Percentiles rank a stretch among this genome's conserved stretches.
Evolutionary conservation across 2,113 vertebrate genomes (phyloP).

Genomic region (Chiloscyllium plagiosum): DNA sequence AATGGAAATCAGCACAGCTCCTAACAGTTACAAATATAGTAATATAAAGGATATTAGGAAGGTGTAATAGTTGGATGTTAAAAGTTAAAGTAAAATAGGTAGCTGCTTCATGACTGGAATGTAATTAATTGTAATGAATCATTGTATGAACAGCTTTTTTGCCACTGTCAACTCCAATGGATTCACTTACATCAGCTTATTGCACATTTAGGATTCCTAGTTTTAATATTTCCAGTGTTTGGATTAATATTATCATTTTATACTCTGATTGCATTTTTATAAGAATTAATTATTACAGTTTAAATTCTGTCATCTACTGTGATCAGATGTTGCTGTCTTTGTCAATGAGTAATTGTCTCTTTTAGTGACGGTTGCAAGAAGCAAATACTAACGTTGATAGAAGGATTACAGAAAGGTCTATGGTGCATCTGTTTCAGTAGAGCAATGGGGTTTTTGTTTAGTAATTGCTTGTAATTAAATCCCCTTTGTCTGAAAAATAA

Average conservation of each 20-base stretch:
- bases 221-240: not conserved
- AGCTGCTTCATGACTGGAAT: not conserved
- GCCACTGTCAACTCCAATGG: not conserved
- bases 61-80: not conserved
- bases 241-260: not conserved
- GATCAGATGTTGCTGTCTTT: not conserved
- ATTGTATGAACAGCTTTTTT: not conserved
- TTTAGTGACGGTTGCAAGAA: not conserved
- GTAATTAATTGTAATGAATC: slow-evolving; percentile 2
- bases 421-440: not conserved
- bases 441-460: not conserved
- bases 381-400: not conserved
- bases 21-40: not conserved
- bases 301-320: not conserved
- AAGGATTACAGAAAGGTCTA: not conserved
- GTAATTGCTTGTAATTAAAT: not conserved
- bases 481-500: not conserved
- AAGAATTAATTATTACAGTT: not conserved
- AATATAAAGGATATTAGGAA: not conserved
- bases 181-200: not conserved
- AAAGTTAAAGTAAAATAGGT: not conserved
- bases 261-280: not conserved
- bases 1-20: not conserved
- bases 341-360: not conserved
- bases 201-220: not conserved